Percentiles rank a stretch among this genome's conserved stretches.
These are phyloP conservation scores for Parapsyche elsis DNA, from an alignment of 1,140 invertebrate species.

Conservation along the genomic window DNA sequence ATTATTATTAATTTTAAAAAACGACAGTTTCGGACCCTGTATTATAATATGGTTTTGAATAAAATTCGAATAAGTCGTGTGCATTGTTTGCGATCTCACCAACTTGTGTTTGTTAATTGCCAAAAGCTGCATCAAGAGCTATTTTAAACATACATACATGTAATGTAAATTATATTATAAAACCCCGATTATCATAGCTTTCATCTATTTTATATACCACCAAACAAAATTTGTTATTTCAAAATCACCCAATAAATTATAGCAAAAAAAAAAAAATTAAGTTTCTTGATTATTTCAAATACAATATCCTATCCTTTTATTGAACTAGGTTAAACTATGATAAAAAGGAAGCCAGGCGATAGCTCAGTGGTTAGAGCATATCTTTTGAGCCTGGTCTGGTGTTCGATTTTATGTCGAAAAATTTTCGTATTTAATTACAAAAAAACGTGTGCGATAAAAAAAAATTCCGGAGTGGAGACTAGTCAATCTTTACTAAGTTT, in stretches of 20 bases:
- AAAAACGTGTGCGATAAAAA: no score
- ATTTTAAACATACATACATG: background rate
- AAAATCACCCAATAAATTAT: constrained; percentile 39
- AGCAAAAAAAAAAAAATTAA: constrained; percentile 13
- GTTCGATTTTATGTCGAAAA: no score
- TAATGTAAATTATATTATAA: no score
- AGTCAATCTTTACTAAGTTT: no score
- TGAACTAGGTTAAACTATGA: no score
- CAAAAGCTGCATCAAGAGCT: constrained; percentile 5
- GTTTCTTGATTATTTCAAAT: no score
- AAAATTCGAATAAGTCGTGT: background rate
- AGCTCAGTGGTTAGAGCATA: no score
- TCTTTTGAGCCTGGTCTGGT: no score
- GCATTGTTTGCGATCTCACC: constrained; percentile 21
- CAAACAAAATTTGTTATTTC: constrained; percentile 17
- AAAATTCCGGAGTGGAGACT: no score
- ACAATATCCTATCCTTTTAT: no score
- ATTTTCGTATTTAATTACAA: no score
- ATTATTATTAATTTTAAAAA: background rate
- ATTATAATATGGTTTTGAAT: constrained; percentile 1
- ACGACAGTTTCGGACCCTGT: background rate
- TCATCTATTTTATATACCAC: constrained; percentile 38
- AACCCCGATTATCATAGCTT: background rate
- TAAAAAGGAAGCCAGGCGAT: no score
- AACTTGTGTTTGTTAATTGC: constrained; percentile 9